These are phyloP conservation scores for Drosophila lini DNA, from an alignment of 1,140 invertebrate species.

Conservation along the genomic window DNA sequence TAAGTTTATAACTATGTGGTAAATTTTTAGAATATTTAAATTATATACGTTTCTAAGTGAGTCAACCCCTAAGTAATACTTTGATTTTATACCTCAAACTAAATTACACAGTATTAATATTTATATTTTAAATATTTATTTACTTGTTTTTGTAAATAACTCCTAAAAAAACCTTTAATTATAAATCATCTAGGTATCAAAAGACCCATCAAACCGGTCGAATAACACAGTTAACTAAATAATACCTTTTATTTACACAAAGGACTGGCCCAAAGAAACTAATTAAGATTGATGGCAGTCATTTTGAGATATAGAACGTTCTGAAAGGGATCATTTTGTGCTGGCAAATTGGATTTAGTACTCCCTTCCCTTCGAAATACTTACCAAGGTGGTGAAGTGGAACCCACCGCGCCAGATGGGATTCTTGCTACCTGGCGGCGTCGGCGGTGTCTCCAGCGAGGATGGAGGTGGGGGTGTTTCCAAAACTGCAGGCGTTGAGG, in stretches of 20 bases:
- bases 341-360: slow-evolving; percentile 16
- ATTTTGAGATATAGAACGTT: slow-evolving; percentile 3
- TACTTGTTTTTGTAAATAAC: no score
- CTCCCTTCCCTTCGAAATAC: neutral
- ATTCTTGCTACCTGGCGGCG: slow-evolving; percentile 15
- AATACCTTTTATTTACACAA: slow-evolving; percentile 1
- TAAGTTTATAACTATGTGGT: no score
- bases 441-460: slow-evolving; percentile 44
- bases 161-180: no score
- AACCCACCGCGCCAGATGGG: slow-evolving; percentile 25
- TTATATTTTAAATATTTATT: no score
- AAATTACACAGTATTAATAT: no score
- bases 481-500: slow-evolving; percentile 44
- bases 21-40: no score
- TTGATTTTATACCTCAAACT: no score
- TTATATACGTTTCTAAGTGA: no score
- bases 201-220: neutral
- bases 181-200: neutral
- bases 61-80: no score
- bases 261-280: neutral
- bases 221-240: neutral
- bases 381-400: slow-evolving; percentile 38
- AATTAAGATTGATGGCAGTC: slow-evolving; percentile 37
- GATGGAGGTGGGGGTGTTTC: slow-evolving; percentile 1
- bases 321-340: slow-evolving; percentile 12